phyloP scores from a whole-genome alignment of 2,888 invertebrate genomes.

The Dolichomitus sp. region DNA sequence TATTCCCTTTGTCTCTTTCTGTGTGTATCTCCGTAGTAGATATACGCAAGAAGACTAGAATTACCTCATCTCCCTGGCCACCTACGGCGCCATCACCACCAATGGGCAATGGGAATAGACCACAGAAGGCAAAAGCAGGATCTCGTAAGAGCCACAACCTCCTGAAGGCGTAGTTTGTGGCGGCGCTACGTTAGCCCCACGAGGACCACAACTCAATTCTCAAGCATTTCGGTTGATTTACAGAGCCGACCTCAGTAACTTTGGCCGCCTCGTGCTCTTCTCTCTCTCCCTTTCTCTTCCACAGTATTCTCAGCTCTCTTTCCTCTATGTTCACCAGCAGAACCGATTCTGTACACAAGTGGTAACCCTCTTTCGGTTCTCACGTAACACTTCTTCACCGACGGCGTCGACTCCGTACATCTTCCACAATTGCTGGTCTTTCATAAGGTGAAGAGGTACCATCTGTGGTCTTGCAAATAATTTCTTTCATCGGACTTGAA shows the following conservation, averaged over 20 bases:
- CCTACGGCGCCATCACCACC: constrained; percentile 20
- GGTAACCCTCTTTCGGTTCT: constrained; percentile 25
- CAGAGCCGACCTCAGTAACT: constrained; percentile 71
- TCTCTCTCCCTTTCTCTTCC: constrained; percentile 8
- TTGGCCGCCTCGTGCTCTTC: constrained; percentile 58
- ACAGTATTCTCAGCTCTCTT: background rate
- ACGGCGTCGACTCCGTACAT: constrained; percentile 21
- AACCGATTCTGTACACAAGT: constrained; percentile 24
- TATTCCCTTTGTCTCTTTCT: constrained; percentile 6
- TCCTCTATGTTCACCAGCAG: constrained; percentile 12
- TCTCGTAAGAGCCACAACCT: constrained; percentile 51
- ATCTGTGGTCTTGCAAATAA: constrained; percentile 1
- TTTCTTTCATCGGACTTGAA: constrained; percentile 1
- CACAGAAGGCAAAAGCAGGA: constrained; percentile 30
- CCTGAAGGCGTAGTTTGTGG: constrained; percentile 61
- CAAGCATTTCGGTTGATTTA: constrained; percentile 81
- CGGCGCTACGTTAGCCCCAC: constrained; percentile 70
- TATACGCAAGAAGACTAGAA: constrained; percentile 30
- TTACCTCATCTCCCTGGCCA: constrained; percentile 38
- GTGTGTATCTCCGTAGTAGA: background rate
- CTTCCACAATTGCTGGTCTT: constrained; percentile 17
- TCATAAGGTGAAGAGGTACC: constrained; percentile 5
- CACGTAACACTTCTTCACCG: constrained; percentile 15
- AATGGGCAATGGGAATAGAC: constrained; percentile 23
- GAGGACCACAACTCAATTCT: constrained; percentile 81